Base-by-base conservation (phyloP, 2,888 invertebrate species). In the Pherbina coryleti region DNA sequence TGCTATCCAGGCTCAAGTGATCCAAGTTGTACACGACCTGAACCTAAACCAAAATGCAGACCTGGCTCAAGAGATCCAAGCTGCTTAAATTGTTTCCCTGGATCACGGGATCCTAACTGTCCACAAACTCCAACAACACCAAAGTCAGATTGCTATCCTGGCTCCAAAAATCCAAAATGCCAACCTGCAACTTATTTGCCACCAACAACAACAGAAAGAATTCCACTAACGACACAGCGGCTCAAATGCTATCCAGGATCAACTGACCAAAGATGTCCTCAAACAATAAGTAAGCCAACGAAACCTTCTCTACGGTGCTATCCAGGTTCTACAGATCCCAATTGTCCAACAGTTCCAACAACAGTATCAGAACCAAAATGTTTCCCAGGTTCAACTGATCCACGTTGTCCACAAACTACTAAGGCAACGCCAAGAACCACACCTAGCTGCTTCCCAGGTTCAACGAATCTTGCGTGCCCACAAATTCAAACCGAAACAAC, bases 1-100 rank as follows among this genome's bases (percentile, higher is more conserved):
- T 90, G 90, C 72, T 88, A 83, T 57, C 89, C 88, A 1, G 90
- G 89, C 2, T 86, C 88, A 0, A 81, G 51, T 0, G 89, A 81
- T 64, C 71, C 75, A 22, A 17, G 70, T 2, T 81, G 78, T 64
- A 67, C 75, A 19, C 79, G 57, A 19, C 70, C 76, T 5, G 76
- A 53, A 3, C 28, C 22, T 5, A 3, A 25, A 8, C 51, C 14
- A 51, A n/a, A 19, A 17, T 85, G 91, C 53, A 90, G 84, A 76
- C 90, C 90, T 0, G 31, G 31, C 3, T 31, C 31, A 31, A 31
- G 31, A 31, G 31, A 31, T 31, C 31, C 31, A 4, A 31, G 31
- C 5, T 31, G 31, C 31, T 31, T n/a, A n/a, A 31, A 31, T 4
- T 31, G 31, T 31, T 31, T 31, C 5, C 31, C 31, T 5, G n/a